phyloP scores from a whole-genome alignment of 2,113 vertebrate species.

The Chelonoidis abingdonii region DNA sequence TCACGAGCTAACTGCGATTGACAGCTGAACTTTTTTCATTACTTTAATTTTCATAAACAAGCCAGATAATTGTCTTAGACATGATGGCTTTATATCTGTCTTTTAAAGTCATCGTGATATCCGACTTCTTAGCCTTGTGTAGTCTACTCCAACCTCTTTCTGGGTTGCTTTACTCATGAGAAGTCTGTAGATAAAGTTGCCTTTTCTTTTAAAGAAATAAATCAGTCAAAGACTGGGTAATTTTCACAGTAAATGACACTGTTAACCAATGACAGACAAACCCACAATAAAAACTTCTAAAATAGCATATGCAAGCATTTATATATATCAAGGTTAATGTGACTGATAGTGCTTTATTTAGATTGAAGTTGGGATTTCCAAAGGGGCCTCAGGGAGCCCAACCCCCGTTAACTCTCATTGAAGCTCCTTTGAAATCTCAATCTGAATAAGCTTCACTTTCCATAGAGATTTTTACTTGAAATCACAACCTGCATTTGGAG shows the following conservation, averaged over 20 bases:
- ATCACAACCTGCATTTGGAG: neutral
- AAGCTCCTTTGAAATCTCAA: too few species aligned
- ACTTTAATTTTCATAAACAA: neutral
- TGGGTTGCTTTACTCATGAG: neutral
- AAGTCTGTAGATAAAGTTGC: neutral
- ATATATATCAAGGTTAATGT: too few species aligned
- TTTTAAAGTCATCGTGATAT: neutral
- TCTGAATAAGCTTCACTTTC: too few species aligned
- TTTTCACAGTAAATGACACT: neutral
- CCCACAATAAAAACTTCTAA: too few species aligned
- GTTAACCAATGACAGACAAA: neutral
- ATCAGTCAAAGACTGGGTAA: neutral
- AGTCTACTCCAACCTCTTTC: neutral
- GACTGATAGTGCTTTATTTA: too few species aligned
- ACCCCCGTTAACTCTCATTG: too few species aligned
- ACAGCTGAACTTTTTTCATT: neutral
- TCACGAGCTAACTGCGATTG: too few species aligned
- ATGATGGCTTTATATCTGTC: neutral
- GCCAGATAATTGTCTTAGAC: neutral
- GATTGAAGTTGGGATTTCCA: too few species aligned
- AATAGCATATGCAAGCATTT: too few species aligned
- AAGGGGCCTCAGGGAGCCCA: too few species aligned
- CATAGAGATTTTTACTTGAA: too few species aligned
- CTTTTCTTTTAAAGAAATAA: neutral
- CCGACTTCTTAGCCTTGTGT: neutral